Base-by-base conservation (phyloP, 2,113 vertebrate species). In the Ammodytes dubius region DNA sequence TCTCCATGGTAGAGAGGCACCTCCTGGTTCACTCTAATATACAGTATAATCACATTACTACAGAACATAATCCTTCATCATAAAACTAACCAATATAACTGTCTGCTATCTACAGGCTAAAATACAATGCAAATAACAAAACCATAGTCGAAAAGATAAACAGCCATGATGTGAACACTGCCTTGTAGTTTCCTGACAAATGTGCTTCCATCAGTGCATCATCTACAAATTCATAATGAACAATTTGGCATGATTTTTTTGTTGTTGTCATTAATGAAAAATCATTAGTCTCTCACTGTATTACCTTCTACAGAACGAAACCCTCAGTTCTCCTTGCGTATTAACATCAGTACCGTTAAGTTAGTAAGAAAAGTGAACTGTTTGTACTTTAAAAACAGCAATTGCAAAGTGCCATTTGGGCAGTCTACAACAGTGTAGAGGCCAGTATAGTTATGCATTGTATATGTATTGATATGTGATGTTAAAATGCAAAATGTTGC, bases 71-170 rank as follows among this genome's bases (percentile, higher is more conserved):
- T 77, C 15, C 27, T 74, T 47, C 43, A 17, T 63, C 12, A 66
- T 39, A 67, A 76, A 66, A 78, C 35, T 13, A 82, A 73, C 61
- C 40, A 54, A 57, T 15, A n/a, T 46, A 9, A 64, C 7, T 15
- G 2, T 70, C n/a, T 40, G 5, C 67, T 75, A 72, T 73, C 42
- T 76, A 71, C 45, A 75, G 6, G 17, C 40, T 47, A 56, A 64
- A 78, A 77, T 43, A 54, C 4, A 77, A 58, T 15, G 68, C 50
- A 79, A 5, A 49, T 59, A 63, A 57, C 27, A 76, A 76, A 77
- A 61, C 17, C 14, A 63, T 17, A 52, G 15, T 65, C 54, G 17
- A 37, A 13, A 70, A 15, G 52, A 83, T 15, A 78, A 78, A 49
- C 46, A 17, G 27, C 9, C 59, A 60, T 53, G 39, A 37, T 43